Base-by-base conservation (phyloP, 2,113 vertebrate genomes). In the Gnathonemus echidnorhynchus region DNA sequence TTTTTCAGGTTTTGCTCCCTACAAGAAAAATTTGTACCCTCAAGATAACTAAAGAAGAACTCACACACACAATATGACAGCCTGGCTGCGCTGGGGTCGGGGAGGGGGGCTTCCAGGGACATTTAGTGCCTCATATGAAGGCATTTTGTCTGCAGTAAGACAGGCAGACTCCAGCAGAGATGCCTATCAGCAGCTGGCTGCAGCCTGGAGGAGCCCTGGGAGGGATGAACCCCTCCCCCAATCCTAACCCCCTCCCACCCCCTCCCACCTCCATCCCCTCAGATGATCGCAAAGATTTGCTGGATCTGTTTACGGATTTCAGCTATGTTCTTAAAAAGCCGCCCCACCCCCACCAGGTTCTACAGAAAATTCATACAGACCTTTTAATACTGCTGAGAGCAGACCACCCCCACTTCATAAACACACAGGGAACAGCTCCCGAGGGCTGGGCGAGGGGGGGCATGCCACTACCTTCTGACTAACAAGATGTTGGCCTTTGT, bases 61-160 rank as follows among this genome's bases (percentile, higher is more conserved):
- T n/a, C 87, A 88, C 87, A 46, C 19, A 88, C 11, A 15, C 88
- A 74, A 5, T 74, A 48, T 83, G 62, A 74, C 42, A 31, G 46
- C n/a, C 87, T 62, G 35, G 31, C n/a, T 87, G 83, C 0, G 0
- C 42, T 27, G 17, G 88, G 88, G 46, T 27, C 2, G 5, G 56
- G 88, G 39, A 2, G 21, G 35, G 21, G 46, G n/a, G 11, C 66
- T 50, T 87, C 49, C n/a, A 53, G 46, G 85, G 85, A 87, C n/a
- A 62, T 50, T 53, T n/a, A 89, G 88, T 27, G 66, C 88, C 88
- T 80, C 45, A 66, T 46, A 89, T 84, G 88, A 89, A 84, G 88
- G 74, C 88, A 89, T 48, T 89, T 89, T 89, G 88, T 89, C 88
- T 89, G 88, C 88, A 90, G 88, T 62, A 89, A 91, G 91, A 88